Percentiles rank a stretch among this genome's conserved stretches.
Evolutionary conservation across 2,888 invertebrate species (phyloP).

Genomic region (Caenorhabditis sp.): DNA sequence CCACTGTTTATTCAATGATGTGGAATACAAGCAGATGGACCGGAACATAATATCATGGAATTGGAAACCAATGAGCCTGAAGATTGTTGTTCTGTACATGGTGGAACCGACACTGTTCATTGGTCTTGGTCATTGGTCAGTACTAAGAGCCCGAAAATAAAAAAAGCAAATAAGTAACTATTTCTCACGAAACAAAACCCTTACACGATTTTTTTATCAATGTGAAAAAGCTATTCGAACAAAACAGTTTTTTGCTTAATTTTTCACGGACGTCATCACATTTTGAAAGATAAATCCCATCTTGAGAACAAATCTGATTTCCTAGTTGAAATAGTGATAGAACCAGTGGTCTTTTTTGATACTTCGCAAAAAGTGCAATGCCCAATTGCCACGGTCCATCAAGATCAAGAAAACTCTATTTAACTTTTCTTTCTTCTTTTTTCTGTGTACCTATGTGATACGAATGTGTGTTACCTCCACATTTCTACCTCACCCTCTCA

Average conservation of each 20-base stretch:
- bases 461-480: conserved; percentile 5
- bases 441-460: conserved; percentile 36
- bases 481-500: neutral
- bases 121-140: conserved; percentile 23
- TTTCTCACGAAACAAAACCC: too few species aligned
- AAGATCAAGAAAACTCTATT: conserved; percentile 17
- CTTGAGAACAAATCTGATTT: too few species aligned
- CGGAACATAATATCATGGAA: conserved; percentile 56
- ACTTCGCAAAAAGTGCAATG: conserved; percentile 1
- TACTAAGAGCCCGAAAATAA: neutral
- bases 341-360: neutral
- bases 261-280: too few species aligned
- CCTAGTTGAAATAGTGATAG: neutral
- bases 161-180: neutral
- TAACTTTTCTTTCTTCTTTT: neutral
- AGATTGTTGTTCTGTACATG: neutral
- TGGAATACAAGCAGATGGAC: conserved; percentile 28
- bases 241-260: too few species aligned
- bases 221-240: too few species aligned
- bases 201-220: too few species aligned
- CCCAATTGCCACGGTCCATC: neutral
- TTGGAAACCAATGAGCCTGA: conserved; percentile 1
- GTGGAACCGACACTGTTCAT: conserved; percentile 6
- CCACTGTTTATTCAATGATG: conserved; percentile 41
- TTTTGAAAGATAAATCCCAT: too few species aligned